Conservation (phyloP, 2,113 vertebrate species). For the Amblyornis subalaris region DNA sequence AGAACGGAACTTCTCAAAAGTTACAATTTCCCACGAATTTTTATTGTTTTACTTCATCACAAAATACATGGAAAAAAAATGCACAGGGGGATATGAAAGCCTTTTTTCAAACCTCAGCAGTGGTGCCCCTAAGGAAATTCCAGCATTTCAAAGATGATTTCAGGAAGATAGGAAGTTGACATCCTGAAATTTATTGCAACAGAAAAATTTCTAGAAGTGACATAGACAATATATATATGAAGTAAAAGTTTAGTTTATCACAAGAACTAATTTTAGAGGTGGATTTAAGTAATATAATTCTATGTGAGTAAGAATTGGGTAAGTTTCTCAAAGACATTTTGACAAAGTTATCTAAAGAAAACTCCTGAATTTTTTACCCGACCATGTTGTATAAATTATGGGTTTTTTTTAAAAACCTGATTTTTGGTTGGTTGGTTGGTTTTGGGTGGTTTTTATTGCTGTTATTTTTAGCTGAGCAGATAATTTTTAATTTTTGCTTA, state of each 20-base stretch:
- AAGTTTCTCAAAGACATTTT: background rate
- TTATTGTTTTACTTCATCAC: background rate
- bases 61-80: background rate
- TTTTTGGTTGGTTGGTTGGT: background rate
- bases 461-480: background rate
- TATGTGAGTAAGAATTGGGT: background rate
- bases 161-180: background rate
- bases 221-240: background rate
- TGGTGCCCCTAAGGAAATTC: background rate
- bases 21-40: background rate
- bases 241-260: background rate
- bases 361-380: background rate
- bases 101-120: background rate
- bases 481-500: background rate
- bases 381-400: accelerated
- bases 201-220: background rate
- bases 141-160: background rate
- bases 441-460: too few species aligned
- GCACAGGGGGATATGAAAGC: accelerated
- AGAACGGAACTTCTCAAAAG: background rate
- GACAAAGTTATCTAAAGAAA: background rate
- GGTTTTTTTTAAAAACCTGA: background rate
- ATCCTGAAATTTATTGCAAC: background rate
- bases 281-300: background rate
- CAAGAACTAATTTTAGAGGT: background rate